phyloP scores from a whole-genome alignment of 2,888 invertebrate genomes.

The Steinernema hermaphroditum region DNA sequence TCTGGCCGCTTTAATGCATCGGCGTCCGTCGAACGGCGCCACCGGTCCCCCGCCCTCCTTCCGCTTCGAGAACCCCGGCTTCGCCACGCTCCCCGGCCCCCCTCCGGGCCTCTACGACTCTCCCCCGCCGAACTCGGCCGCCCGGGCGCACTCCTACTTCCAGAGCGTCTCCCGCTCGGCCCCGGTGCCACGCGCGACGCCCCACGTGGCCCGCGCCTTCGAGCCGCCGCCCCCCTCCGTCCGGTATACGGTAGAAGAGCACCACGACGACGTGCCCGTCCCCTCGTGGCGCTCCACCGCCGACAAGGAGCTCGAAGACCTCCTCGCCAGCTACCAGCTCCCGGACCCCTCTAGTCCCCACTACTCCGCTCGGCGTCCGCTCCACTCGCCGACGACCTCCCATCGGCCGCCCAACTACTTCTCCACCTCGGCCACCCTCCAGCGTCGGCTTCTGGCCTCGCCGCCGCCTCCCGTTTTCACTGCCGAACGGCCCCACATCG shows the following conservation, averaged over 20 bases:
- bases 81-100: neutral
- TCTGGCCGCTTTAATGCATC: conserved; percentile 20
- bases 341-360: conserved; percentile 14
- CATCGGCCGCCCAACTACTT: neutral
- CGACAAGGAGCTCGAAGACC: conserved; percentile 26
- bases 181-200: neutral
- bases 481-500: conserved; percentile 18
- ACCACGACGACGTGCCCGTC: conserved; percentile 21
- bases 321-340: conserved; percentile 12
- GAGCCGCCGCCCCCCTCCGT: neutral
- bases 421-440: conserved; percentile 24
- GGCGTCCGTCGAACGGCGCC: conserved; percentile 27
- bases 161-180: conserved; percentile 26
- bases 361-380: conserved; percentile 8
- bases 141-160: conserved; percentile 29
- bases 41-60: conserved; percentile 25
- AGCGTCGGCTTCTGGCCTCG: conserved; percentile 10
- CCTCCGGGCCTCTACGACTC: conserved; percentile 19
- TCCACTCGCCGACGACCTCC: neutral
- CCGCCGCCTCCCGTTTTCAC: conserved; percentile 17
- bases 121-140: neutral
- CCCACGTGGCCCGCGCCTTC: conserved; percentile 5
- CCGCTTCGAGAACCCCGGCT: neutral
- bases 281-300: conserved; percentile 7
- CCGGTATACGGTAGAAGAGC: conserved; percentile 29